phyloP scores from a whole-genome alignment of 1,140 invertebrate genomes.

The Tribolium castaneum region DNA sequence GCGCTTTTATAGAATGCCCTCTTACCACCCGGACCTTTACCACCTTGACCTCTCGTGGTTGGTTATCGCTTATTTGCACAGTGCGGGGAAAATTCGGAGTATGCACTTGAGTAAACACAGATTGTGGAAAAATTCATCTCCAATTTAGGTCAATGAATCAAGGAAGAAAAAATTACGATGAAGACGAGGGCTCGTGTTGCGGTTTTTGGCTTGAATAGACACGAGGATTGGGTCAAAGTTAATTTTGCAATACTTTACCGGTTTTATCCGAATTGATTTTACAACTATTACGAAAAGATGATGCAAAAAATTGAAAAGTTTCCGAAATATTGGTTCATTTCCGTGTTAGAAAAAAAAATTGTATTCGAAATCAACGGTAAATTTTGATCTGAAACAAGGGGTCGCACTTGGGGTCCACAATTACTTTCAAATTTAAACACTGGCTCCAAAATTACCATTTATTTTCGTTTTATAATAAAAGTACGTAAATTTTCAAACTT shows the following conservation, averaged over 20 bases:
- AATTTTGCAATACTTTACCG: not conserved
- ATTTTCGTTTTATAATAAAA: too few relatives aligned
- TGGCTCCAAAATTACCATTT: too few relatives aligned
- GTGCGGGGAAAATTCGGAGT: conserved; percentile 11
- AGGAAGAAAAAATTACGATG: not conserved
- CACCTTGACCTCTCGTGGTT: conserved; percentile 38
- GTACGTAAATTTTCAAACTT: too few relatives aligned
- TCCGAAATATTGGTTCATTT: too few relatives aligned
- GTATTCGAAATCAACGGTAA: too few relatives aligned
- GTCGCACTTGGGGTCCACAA: too few relatives aligned
- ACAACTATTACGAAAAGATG: too few relatives aligned
- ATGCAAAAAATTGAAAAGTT: too few relatives aligned
- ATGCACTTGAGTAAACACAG: conserved; percentile 19
- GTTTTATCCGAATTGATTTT: not conserved
- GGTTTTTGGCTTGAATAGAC: not conserved
- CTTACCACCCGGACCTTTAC: conserved; percentile 43
- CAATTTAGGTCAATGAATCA: not conserved
- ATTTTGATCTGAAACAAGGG: too few relatives aligned
- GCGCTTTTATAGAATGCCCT: conserved; percentile 26
- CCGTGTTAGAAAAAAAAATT: too few relatives aligned
- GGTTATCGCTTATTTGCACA: conserved; percentile 35
- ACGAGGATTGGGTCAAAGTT: not conserved
- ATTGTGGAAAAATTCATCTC: not conserved
- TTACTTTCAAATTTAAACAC: too few relatives aligned
- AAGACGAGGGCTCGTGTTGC: not conserved